Conservation (phyloP, 2,888 invertebrate species). For the Mythimna vitellina region DNA sequence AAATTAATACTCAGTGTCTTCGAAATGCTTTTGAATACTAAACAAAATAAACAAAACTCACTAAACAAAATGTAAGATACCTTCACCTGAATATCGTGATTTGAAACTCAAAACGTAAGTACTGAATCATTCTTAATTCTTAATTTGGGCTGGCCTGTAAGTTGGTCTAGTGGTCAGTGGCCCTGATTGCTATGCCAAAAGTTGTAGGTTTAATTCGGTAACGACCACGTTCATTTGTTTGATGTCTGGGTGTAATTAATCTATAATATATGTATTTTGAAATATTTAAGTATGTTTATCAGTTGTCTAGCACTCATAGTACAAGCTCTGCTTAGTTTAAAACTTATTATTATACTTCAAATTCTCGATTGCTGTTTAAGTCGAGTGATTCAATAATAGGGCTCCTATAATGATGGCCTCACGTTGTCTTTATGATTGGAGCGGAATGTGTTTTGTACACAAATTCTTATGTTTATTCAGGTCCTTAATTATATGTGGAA, state of each 20-base stretch:
- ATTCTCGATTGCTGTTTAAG: not conserved
- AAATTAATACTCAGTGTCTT: conserved; percentile 1
- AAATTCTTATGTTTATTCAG: conserved; percentile 47
- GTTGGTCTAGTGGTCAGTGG: no score
- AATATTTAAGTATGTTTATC: no score
- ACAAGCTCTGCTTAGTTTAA: no score
- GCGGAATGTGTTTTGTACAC: conserved; percentile 39
- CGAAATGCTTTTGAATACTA: not conserved
- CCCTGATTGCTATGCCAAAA: no score
- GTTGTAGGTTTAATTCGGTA: no score
- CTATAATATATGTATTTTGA: no score
- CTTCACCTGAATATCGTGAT: not conserved
- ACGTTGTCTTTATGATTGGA: conserved; percentile 52
- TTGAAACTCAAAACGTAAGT: not conserved
- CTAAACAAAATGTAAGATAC: not conserved
- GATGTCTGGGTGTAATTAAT: no score
- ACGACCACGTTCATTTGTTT: no score
- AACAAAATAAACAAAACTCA: not conserved
- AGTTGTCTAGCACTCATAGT: no score
- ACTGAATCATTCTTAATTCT: no score
- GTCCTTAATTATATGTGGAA: conserved; percentile 29
- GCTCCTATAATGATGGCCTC: conserved; percentile 33
- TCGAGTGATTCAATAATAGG: conserved; percentile 25
- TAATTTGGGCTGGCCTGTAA: no score
- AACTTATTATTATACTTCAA: not conserved